Conservation (phyloP, 2,888 invertebrate genomes). For the Lasioglossum oenotherae region DNA sequence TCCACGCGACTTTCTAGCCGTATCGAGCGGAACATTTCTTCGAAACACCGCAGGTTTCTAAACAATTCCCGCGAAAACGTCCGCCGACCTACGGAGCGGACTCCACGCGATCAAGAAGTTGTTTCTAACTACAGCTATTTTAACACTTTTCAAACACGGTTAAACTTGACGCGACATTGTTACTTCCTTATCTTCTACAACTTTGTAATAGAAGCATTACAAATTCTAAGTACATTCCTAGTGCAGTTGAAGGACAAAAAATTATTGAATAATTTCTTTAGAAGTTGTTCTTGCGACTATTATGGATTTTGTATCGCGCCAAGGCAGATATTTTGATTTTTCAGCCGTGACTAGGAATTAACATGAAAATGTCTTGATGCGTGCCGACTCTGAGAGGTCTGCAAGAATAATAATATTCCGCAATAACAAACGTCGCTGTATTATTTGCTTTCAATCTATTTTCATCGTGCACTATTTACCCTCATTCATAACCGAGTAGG, state of each 20-base stretch:
- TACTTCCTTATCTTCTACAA: no score
- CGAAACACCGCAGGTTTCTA: neutral
- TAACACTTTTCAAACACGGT: neutral
- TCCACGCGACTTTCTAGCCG: constrained; percentile 25
- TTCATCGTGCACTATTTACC: neutral
- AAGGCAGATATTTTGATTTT: neutral
- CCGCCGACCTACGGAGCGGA: neutral
- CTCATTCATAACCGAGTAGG: neutral
- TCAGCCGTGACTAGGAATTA: neutral
- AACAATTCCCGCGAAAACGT: neutral
- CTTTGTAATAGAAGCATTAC: no score
- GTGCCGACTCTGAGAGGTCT: neutral
- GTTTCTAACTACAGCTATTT: neutral
- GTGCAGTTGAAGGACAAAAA: neutral
- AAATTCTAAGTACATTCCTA: no score
- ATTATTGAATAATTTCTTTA: neutral
- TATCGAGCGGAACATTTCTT: neutral
- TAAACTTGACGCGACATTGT: no score
- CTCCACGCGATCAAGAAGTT: neutral
- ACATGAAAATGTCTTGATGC: neutral
- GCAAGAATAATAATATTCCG: neutral
- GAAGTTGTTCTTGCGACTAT: neutral
- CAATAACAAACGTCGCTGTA: neutral
- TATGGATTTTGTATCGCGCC: neutral
- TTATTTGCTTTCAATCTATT: neutral